Evolutionary conservation across 1,140 invertebrate genomes (phyloP).

Genomic region (Babylonia areolata): DNA sequence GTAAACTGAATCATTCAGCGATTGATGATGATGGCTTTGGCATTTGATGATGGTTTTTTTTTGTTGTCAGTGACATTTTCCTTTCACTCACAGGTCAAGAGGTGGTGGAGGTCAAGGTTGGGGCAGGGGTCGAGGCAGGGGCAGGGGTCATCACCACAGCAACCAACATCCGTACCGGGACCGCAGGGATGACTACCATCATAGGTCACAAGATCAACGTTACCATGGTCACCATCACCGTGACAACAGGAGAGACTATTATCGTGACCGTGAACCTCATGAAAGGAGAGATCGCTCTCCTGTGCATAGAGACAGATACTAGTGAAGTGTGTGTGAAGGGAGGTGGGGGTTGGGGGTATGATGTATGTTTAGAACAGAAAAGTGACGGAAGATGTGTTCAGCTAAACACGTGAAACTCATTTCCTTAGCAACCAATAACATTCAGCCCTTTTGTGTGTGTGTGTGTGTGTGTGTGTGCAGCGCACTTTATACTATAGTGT

Average conservation of each 20-base stretch:
- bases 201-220: not conserved
- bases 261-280: not conserved
- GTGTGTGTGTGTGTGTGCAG: too few species aligned
- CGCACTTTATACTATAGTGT: too few species aligned
- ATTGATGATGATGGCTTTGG: too few species aligned
- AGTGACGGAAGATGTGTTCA: too few species aligned
- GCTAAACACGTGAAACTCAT: too few species aligned
- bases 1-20: too few species aligned
- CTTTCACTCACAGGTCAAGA: not conserved
- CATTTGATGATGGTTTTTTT: too few species aligned
- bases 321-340: not conserved
- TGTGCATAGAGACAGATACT: not conserved
- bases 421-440: too few species aligned
- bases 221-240: not conserved
- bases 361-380: too few species aligned
- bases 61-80: too few species aligned
- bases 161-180: not conserved
- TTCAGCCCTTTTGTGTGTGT: too few species aligned
- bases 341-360: too few species aligned
- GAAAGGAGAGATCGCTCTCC: not conserved
- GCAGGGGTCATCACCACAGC: not conserved
- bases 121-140: not conserved
- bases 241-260: not conserved
- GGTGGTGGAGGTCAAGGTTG: not conserved
- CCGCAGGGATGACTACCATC: not conserved